A percentile compares a stretch with the other conserved stretches of the same genome.
phyloP scores from a whole-genome alignment of 2,113 vertebrate species.

The Chamaetylas fuelleborni region DNA sequence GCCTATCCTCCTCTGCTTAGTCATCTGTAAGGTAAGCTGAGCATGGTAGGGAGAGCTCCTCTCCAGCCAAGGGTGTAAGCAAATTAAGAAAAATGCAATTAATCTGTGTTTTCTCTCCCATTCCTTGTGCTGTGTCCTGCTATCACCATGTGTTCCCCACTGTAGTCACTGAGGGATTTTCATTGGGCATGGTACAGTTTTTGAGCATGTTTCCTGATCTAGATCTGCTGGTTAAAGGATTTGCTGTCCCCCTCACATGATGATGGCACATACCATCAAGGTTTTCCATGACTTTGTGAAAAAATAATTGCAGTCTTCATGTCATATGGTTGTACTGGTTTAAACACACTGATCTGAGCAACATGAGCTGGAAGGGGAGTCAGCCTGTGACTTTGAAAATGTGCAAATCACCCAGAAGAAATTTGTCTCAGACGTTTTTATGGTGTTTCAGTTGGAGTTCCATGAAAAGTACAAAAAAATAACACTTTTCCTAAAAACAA shows the following conservation, averaged over 20 bases:
- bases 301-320: neutral
- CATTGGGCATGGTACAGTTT: neutral
- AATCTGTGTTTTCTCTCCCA: neutral
- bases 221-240: neutral
- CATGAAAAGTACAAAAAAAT: slow-evolving; percentile 50
- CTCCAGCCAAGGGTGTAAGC: neutral
- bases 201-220: neutral
- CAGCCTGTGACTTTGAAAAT: slow-evolving; percentile 1
- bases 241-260: neutral
- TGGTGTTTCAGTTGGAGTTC: slow-evolving; percentile 30
- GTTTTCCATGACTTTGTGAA: neutral
- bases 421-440: neutral
- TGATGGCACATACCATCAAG: neutral
- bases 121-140: neutral
- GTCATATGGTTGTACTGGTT: neutral
- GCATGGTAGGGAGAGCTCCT: neutral
- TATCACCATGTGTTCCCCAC: neutral
- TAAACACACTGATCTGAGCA: neutral
- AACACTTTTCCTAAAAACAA: slow-evolving; percentile 42
- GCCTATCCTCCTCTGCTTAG: neutral
- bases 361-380: neutral
- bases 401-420: neutral
- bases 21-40: neutral
- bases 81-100: neutral
- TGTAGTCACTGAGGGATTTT: neutral